A percentile compares a stretch with the other conserved stretches of the same genome.
Evolutionary conservation across 2,888 invertebrate genomes (phyloP).

Genomic region (Lasioglossum malachurum): DNA sequence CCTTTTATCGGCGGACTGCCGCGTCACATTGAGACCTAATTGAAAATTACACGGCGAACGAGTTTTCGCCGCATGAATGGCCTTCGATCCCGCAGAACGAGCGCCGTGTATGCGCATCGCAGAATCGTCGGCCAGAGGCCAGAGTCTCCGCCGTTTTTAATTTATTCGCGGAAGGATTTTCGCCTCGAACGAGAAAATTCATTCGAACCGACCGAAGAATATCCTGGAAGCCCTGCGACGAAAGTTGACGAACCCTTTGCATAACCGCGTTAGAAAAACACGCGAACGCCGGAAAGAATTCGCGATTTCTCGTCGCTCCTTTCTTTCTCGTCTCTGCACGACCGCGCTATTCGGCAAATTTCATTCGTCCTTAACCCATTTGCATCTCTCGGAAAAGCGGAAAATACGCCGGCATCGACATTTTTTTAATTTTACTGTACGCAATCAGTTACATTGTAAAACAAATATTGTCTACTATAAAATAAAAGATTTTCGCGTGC

Average conservation of each 20-base stretch:
- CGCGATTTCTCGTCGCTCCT: neutral
- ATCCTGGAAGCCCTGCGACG: no score
- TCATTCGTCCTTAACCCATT: neutral
- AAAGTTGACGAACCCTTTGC: slow-evolving; percentile 27
- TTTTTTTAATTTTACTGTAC: neutral
- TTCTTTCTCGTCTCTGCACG: neutral
- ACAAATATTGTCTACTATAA: neutral
- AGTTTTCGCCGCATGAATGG: slow-evolving; percentile 45
- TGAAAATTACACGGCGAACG: slow-evolving; percentile 70
- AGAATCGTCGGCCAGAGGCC: neutral
- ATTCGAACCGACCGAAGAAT: neutral
- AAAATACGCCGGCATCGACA: neutral
- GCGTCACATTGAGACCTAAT: slow-evolving; percentile 71
- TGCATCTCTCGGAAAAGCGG: neutral
- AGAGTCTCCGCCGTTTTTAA: neutral
- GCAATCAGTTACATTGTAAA: no score
- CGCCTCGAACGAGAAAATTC: neutral
- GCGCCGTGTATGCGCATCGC: neutral
- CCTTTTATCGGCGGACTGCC: slow-evolving; percentile 71
- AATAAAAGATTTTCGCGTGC: neutral
- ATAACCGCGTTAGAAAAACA: slow-evolving; percentile 19
- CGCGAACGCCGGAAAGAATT: slow-evolving; percentile 5
- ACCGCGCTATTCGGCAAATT: neutral
- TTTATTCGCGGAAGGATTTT: slow-evolving; percentile 12
- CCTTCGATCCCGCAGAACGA: slow-evolving; percentile 25